Evolutionary conservation across 37 sponge, comb jelly and placozoan species (phyloP).

Genomic region (Halisarca cf. caerulea): DNA sequence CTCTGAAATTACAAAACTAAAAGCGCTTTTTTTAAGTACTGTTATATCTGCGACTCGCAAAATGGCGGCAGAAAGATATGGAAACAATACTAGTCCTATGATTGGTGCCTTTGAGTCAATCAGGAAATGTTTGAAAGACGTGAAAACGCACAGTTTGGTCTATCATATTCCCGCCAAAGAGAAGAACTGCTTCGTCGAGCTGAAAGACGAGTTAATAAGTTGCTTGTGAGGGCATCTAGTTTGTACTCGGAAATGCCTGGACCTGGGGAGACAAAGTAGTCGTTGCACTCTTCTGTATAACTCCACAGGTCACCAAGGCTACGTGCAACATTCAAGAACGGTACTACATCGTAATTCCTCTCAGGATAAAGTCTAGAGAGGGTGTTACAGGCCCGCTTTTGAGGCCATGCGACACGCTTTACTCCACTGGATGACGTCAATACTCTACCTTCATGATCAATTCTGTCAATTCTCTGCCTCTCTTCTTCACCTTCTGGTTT

Average conservation of each 20-base stretch:
- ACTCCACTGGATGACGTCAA: conserved; percentile 59
- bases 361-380: not conserved
- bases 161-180: too few relatives aligned
- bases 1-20: too few relatives aligned
- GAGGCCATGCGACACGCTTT: conserved; percentile 86
- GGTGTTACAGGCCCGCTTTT: conserved; percentile 27
- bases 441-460: conserved; percentile 77
- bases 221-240: too few relatives aligned
- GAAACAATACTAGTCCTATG: too few relatives aligned
- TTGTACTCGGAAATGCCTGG: conserved; percentile 77
- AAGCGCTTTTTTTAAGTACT: too few relatives aligned
- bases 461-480: conserved; percentile 58
- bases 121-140: too few relatives aligned
- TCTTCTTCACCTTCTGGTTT: conserved; percentile 89
- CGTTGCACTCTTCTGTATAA: conserved; percentile 49
- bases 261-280: conserved; percentile 84
- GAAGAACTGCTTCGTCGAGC: too few relatives aligned
- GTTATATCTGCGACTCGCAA: too few relatives aligned
- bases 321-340: conserved; percentile 91
- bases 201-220: too few relatives aligned
- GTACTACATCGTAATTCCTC: conserved; percentile 62
- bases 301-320: conserved; percentile 96
- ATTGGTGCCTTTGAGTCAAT: too few relatives aligned
- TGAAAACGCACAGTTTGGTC: too few relatives aligned
- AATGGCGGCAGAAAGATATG: too few relatives aligned